Evolutionary conservation across 2,888 invertebrate genomes (phyloP), one percentile per base, ranked within the genome.

Genomic region (Bruchidius siliquastri): DNA sequence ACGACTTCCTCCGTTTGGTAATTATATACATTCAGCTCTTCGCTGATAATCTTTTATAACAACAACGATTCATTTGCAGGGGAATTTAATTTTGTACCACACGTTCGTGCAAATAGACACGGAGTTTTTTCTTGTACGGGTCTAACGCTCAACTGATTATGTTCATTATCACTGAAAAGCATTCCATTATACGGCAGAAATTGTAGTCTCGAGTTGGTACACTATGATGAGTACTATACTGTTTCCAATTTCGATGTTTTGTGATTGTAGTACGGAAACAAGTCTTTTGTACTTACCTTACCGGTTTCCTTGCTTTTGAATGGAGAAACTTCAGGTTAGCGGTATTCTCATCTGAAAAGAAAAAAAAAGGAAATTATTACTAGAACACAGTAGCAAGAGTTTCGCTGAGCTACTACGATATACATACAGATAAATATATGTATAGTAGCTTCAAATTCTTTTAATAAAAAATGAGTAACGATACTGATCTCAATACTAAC

Each of bases 1-100:
- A 49, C 30, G 21, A 67, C 32, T 67, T 69, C 67, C 72, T 70
- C 67, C 22, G 32, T 66, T 21, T 69, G 69, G 49, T 70, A 72
- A 72, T 66, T 70, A 68, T 67, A 66, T 21, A 20, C 70, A 66
- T 72, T 22, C 22, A 72, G 49, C 49, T 49, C 18, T 18, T 13
- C 18, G 49, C 49, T 49, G 49, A 49, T 49, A 49, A 49, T 49
- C 49, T 49, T 49, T 49, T 49, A 49, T 49, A 49, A 49, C 49
- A 49, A 49, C 49, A 49, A 49, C 49, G 49, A 49, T 49, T 49
- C 49, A 49, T 49, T 49, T 49, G 49, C 49, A 49, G 49, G 6
- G 49, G 49, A 49, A 49, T 49, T 49, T 49, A 49, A 49, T 49
- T 49, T 49, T 18, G 49, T 49, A 49, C 49, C 49, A 49, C 49